Percentiles rank a stretch among this genome's conserved stretches.
These are phyloP conservation scores for Numenius phaeopus DNA, from an alignment of 2,797 vertebrate species.

Conservation along the genomic window DNA sequence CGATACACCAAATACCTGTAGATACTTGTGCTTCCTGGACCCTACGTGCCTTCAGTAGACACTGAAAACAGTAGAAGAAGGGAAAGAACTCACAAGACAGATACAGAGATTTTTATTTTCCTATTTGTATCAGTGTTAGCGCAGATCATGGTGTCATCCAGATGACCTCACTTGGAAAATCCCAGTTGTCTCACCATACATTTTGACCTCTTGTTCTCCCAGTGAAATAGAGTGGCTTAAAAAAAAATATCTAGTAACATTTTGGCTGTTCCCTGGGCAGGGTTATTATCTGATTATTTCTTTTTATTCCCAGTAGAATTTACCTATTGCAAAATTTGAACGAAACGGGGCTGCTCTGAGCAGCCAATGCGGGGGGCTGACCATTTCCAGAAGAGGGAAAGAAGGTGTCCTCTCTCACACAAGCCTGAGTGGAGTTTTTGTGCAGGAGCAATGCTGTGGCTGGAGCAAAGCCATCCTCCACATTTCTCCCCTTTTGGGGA, in stretches of 20 bases:
- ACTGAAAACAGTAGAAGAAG: background rate
- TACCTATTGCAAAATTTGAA: background rate
- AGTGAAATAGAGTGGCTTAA: background rate
- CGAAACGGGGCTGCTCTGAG: background rate
- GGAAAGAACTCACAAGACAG: background rate
- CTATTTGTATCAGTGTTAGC: background rate
- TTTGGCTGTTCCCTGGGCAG: background rate
- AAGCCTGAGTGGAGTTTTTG: background rate
- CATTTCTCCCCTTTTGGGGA: background rate
- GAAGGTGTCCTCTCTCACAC: fast-evolving
- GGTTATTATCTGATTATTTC: background rate
- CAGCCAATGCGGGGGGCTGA: background rate
- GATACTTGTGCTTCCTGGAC: constrained; percentile 37
- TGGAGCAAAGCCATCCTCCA: background rate
- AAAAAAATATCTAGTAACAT: background rate
- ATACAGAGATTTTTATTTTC: background rate
- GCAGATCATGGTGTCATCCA: background rate
- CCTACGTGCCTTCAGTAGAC: background rate
- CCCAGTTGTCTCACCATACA: background rate
- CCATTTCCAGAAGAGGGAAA: background rate
- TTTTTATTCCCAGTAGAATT: background rate
- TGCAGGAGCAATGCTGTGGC: background rate
- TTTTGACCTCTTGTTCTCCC: background rate
- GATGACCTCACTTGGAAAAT: background rate
- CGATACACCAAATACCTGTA: constrained; percentile 54